Evolutionary conservation across 2,797 vertebrate species (phyloP).

Genomic region (Schizothorax lantsangensis): DNA sequence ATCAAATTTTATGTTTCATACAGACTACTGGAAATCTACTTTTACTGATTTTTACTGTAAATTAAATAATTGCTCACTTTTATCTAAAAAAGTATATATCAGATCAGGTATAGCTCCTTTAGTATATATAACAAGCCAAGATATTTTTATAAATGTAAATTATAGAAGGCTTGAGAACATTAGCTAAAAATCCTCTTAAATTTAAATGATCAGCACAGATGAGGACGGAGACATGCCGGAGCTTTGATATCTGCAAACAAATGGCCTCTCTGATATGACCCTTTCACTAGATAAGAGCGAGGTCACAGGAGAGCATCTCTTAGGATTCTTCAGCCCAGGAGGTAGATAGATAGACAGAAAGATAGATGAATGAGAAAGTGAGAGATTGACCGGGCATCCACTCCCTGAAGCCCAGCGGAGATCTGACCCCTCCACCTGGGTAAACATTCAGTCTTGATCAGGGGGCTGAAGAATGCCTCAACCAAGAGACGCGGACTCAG

Average conservation of each 20-base stretch:
- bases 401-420: constrained; percentile 42
- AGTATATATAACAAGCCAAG: background rate
- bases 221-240: background rate
- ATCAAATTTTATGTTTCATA: no score
- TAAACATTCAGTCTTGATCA: constrained; percentile 62
- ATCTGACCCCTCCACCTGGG: constrained; percentile 63
- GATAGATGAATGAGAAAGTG: constrained; percentile 52
- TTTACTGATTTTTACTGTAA: background rate
- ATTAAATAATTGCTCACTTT: background rate
- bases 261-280: constrained; percentile 42
- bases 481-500: constrained; percentile 47
- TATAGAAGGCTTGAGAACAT: background rate
- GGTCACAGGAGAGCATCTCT: constrained; percentile 52
- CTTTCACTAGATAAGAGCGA: constrained; percentile 50
- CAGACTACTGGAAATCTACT: background rate
- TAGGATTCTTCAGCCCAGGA: constrained; percentile 43
- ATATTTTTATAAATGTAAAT: background rate
- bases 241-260: constrained; percentile 30
- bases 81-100: background rate
- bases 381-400: constrained; percentile 46
- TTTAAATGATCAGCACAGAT: constrained; percentile 5
- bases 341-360: constrained; percentile 45
- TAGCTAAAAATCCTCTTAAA: background rate
- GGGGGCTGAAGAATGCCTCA: constrained; percentile 54
- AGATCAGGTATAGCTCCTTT: background rate